Evolutionary conservation across 2,888 invertebrate genomes (phyloP).

Genomic region (Cosmia pyralina): DNA sequence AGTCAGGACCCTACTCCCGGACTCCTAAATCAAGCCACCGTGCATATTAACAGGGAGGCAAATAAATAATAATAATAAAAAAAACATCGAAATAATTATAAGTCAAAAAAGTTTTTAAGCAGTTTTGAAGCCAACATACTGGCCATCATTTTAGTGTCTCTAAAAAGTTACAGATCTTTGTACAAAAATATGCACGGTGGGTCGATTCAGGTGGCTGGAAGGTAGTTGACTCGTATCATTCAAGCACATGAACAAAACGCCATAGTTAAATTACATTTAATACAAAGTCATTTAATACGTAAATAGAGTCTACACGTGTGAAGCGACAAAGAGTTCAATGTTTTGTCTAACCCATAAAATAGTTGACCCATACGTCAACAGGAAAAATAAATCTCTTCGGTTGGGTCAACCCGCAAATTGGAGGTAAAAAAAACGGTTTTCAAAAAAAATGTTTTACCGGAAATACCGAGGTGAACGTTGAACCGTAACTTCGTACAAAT

Average conservation of each 20-base stretch:
- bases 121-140: neutral
- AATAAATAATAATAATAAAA: too few species aligned
- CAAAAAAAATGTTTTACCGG: conserved; percentile 52
- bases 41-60: neutral
- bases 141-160: neutral
- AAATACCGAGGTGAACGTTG: conserved; percentile 52
- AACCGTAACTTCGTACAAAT: conserved; percentile 47
- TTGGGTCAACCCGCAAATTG: conserved; percentile 45
- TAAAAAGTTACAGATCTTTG: neutral
- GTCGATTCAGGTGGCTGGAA: neutral
- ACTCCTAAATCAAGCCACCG: neutral
- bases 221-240: neutral
- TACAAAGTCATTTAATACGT: neutral
- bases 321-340: conserved; percentile 2
- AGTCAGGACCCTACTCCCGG: too few species aligned
- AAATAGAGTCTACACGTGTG: neutral
- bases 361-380: conserved; percentile 41
- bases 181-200: neutral
- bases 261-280: too few species aligned
- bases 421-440: conserved; percentile 42
- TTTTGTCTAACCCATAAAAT: conserved; percentile 33
- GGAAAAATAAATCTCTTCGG: conserved; percentile 43
- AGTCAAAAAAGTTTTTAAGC: neutral
- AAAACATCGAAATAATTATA: neutral
- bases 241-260: neutral